A percentile compares a stretch with the other conserved stretches of the same genome.
These are phyloP conservation scores for Neuroscelio doddi DNA, from an alignment of 2,888 invertebrate genomes.

Conservation along the genomic window DNA sequence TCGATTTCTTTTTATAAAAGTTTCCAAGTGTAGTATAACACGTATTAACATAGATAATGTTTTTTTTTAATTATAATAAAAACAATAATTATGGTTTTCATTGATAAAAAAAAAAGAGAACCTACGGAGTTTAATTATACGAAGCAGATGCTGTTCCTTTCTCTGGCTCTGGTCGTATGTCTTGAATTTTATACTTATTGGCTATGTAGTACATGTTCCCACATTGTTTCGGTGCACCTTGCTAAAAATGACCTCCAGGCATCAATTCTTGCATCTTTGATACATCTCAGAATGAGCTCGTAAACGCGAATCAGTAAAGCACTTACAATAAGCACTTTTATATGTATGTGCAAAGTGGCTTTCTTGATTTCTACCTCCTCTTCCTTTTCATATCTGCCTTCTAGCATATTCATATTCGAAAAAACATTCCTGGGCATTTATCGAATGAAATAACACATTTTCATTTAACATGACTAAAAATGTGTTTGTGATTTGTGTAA, in stretches of 20 bases:
- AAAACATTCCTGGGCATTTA: slow-evolving; percentile 18
- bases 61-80: no score
- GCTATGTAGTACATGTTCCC: slow-evolving; percentile 47
- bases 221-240: slow-evolving; percentile 44
- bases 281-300: slow-evolving; percentile 23
- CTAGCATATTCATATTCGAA: slow-evolving; percentile 19
- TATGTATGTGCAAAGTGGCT: slow-evolving; percentile 22
- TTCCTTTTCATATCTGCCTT: slow-evolving; percentile 7
- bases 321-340: slow-evolving; percentile 31
- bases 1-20: no score
- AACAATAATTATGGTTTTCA: slow-evolving; percentile 5
- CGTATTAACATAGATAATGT: no score
- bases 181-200: slow-evolving; percentile 23
- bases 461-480: neutral
- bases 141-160: slow-evolving; percentile 40
- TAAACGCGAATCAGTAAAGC: slow-evolving; percentile 24
- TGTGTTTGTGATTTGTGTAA: no score
- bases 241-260: slow-evolving; percentile 46
- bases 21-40: no score
- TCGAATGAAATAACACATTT: neutral
- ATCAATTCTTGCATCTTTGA: slow-evolving; percentile 52
- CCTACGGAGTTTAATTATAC: slow-evolving; percentile 29
- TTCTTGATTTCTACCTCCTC: slow-evolving; percentile 26
- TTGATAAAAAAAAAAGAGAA: slow-evolving; percentile 16
- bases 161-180: slow-evolving; percentile 27